phyloP scores from a whole-genome alignment of 1,140 invertebrate species.

The Philaenus spumarius region DNA sequence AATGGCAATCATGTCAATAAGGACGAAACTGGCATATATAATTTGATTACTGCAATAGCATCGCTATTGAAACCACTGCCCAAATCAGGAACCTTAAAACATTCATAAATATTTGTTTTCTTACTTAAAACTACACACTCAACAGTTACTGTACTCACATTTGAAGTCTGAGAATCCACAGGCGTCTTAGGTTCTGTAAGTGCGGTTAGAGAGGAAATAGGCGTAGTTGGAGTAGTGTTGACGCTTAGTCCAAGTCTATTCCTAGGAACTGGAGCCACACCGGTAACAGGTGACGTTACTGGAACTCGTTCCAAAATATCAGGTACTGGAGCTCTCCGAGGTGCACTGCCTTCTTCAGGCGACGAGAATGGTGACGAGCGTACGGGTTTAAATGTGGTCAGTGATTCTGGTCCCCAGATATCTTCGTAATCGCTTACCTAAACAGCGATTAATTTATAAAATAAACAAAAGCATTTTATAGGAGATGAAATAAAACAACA shows the following conservation, averaged over 20 bases:
- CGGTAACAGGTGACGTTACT: neutral
- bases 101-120: too few relatives aligned
- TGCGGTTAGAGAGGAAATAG: constrained; percentile 14
- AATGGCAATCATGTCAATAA: too few relatives aligned
- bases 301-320: constrained; percentile 24
- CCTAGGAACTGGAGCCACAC: constrained; percentile 26
- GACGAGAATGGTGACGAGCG: constrained; percentile 26
- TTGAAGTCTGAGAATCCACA: neutral
- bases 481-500: too few relatives aligned
- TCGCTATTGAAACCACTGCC: too few relatives aligned
- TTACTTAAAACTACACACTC: too few relatives aligned
- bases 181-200: constrained; percentile 22
- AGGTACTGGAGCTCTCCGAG: constrained; percentile 31
- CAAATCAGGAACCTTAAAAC: too few relatives aligned
- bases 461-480: too few relatives aligned
- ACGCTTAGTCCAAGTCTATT: constrained; percentile 41
- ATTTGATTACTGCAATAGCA: too few relatives aligned
- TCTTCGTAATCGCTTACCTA: constrained; percentile 87
- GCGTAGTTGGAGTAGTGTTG: constrained; percentile 29
- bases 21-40: too few relatives aligned
- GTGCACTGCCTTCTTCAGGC: constrained; percentile 24
- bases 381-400: constrained; percentile 33
- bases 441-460: too few relatives aligned
- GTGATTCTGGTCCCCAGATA: constrained; percentile 69
- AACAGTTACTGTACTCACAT: neutral